Conservation (phyloP, 2,113 vertebrate genomes). For the Myotis yumanensis region DNA sequence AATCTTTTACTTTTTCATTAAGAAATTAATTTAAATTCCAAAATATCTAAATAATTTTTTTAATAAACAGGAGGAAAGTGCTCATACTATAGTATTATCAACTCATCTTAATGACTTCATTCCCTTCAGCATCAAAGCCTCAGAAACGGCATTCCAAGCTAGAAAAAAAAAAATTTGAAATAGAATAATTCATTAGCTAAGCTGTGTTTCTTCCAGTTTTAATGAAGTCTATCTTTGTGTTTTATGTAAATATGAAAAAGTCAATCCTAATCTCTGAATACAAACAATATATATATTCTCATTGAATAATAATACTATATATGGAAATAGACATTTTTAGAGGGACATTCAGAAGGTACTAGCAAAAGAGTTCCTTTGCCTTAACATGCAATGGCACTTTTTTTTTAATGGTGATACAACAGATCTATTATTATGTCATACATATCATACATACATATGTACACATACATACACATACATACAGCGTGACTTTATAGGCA, state of each 20-base stretch:
- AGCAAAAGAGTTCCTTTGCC: neutral
- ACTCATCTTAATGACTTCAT: conserved; percentile 48
- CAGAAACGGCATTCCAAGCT: conserved; percentile 34
- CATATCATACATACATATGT: neutral
- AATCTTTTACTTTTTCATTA: conserved; percentile 30
- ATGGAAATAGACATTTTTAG: neutral
- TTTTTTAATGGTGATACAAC: neutral
- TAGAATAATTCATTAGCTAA: conserved; percentile 69
- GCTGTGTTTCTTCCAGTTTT: conserved; percentile 57
- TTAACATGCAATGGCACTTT: neutral
- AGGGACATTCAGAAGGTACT: neutral
- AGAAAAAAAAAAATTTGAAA: conserved; percentile 32
- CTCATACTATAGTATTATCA: neutral
- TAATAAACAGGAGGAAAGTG: neutral
- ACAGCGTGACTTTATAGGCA: too few relatives aligned
- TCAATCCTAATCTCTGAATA: conserved; percentile 7
- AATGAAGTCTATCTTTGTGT: conserved; percentile 53
- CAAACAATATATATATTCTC: neutral
- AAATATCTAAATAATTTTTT: conserved; percentile 41
- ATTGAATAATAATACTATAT: neutral
- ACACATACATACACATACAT: too few relatives aligned
- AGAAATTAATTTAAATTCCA: conserved; percentile 49
- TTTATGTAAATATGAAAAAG: conserved; percentile 19
- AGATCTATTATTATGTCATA: neutral
- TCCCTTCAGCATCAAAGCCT: conserved; percentile 57